Evolutionary conservation across 2,113 vertebrate genomes (phyloP).

Genomic region (Halichoeres trimaculatus): DNA sequence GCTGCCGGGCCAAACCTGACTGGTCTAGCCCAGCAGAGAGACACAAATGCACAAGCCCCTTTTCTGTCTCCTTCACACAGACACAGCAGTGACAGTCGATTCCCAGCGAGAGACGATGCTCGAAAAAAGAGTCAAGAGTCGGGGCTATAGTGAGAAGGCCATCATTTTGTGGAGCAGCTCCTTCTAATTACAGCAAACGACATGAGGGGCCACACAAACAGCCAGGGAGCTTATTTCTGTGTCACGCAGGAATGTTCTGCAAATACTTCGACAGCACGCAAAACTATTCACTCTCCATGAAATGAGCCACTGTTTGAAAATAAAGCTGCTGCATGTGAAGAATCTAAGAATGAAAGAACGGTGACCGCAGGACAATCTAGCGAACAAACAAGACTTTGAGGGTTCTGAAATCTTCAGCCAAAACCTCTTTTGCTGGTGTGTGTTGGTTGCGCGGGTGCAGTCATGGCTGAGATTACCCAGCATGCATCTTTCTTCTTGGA

Average conservation of each 20-base stretch:
- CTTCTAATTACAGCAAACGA: slow-evolving; percentile 66
- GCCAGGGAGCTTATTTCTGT: slow-evolving; percentile 53
- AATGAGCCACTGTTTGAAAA: not conserved
- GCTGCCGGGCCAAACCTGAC: slow-evolving; percentile 56
- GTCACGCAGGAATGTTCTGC: slow-evolving; percentile 41
- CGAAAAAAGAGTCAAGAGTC: slow-evolving; percentile 28
- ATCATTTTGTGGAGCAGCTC: slow-evolving; percentile 51
- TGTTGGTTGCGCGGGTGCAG: not conserved
- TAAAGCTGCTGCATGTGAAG: not conserved
- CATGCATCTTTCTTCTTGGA: not conserved
- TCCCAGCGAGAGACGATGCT: slow-evolving; percentile 36
- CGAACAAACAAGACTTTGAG: slow-evolving; percentile 25
- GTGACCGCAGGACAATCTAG: not conserved
- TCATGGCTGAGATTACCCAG: not conserved
- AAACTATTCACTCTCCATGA: slow-evolving; percentile 13
- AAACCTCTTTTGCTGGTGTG: slow-evolving; percentile 1
- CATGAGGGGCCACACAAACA: slow-evolving; percentile 56
- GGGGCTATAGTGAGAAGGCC: slow-evolving; percentile 52
- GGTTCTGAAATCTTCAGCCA: slow-evolving; percentile 25
- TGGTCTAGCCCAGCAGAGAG: slow-evolving; percentile 1
- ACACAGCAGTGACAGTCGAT: not conserved
- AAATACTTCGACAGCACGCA: slow-evolving; percentile 31
- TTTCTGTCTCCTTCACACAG: slow-evolving; percentile 6
- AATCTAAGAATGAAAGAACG: not conserved
- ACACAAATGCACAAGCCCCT: slow-evolving; percentile 13